Evolutionary conservation across 2,888 invertebrate genomes (phyloP).

Genomic region (Andrena fulva): DNA sequence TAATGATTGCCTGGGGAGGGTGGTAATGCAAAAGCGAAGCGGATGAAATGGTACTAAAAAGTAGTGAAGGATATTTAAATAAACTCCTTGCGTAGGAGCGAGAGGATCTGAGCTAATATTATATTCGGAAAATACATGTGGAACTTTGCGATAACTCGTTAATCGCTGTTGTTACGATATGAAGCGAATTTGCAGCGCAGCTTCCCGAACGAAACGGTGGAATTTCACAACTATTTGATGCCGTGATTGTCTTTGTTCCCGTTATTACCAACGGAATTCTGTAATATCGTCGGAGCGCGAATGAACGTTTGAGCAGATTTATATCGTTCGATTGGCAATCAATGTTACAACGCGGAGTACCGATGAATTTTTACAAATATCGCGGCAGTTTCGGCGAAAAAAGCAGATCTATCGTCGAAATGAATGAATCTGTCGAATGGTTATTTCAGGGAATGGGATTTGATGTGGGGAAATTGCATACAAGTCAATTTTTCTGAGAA

Average conservation of each 20-base stretch:
- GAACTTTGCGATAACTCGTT: no score
- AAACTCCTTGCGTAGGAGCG: no score
- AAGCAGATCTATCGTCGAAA: background rate
- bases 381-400: background rate
- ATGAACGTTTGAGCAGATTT: background rate
- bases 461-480: conserved; percentile 14
- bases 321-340: background rate
- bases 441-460: conserved; percentile 19
- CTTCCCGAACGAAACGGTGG: background rate
- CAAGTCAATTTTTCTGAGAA: conserved; percentile 29
- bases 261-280: background rate
- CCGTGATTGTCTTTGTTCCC: background rate
- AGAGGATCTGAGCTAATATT: no score
- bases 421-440: conserved; percentile 19
- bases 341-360: background rate
- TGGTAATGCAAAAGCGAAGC: background rate
- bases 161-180: no score
- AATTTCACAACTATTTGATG: background rate
- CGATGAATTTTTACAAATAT: background rate
- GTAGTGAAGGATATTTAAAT: no score
- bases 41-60: background rate
- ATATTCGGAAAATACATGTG: no score
- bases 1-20: background rate
- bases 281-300: background rate
- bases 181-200: no score